Evolutionary conservation across 1,140 invertebrate species (phyloP).

Genomic region (Melanaphis sacchari): DNA sequence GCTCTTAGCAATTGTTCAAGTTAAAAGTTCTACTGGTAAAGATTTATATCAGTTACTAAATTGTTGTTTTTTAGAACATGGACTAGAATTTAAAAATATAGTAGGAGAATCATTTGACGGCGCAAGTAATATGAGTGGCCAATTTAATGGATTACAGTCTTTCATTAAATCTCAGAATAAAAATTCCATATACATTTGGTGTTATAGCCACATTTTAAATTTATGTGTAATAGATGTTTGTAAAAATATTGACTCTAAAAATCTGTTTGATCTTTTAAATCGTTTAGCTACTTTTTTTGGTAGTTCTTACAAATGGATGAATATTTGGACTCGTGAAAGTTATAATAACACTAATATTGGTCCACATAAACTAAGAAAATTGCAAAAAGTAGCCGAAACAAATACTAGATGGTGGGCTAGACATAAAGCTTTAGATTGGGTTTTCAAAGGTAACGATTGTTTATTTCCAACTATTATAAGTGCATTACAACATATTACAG

Average conservation of each 20-base stretch:
- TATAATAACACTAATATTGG: not conserved
- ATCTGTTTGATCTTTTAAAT: not conserved
- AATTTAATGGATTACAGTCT: not conserved
- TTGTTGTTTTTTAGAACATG: not conserved
- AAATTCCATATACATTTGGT: not conserved
- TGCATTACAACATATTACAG: not conserved
- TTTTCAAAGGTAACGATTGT: not conserved
- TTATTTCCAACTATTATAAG: not conserved
- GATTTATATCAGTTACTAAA: not conserved
- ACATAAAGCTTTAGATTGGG: not conserved
- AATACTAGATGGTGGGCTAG: not conserved
- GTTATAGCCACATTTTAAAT: not conserved
- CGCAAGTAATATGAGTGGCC: not conserved
- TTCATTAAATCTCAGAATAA: not conserved
- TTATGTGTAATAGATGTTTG: conserved; percentile 12
- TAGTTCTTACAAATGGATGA: not conserved
- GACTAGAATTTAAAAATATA: not conserved
- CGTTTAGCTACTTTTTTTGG: not conserved
- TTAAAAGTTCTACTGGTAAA: not conserved
- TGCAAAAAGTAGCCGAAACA: not conserved
- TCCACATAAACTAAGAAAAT: not conserved
- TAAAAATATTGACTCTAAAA: conserved; percentile 2
- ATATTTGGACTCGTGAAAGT: not conserved
- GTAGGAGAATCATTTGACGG: not conserved
- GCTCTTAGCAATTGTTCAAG: not conserved